Evolutionary conservation across 2,797 vertebrate genomes (phyloP), one percentile per base, ranked within the genome.

Genomic region (Pygocentrus nattereri): DNA sequence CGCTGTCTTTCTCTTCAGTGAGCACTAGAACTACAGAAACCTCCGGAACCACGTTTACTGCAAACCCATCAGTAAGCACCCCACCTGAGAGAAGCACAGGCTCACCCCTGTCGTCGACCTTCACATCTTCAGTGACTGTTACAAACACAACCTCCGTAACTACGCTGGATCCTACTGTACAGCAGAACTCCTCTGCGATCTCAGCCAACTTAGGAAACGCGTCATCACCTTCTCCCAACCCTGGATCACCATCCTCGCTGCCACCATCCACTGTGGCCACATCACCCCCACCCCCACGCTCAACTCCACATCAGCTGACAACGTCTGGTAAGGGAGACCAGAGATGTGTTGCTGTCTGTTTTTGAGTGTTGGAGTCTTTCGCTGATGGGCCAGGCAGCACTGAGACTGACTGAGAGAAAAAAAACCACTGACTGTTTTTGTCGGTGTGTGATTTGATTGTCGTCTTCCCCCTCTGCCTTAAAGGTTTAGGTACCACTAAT

Each of bases 281-380:
- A 47, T 30, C 75, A 38, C 7, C 8, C n/a, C 12, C 75, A 38
- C 7, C 8, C n/a, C 12, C 58, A 23, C 0, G 2, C 41, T 54
- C 49, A 18, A 62, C 67, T 25, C 2, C 4, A 18, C 1, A 8
- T 8, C 67, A 49, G 27, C n/a, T 18, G 10, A 52, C 7, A 12
- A 64, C 58, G 38, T 21, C 41, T 41, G 78, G 78, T 79, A 79
- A 79, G 69, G 13, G 44, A 49, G 56, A 50, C 34, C 34, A 6
- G 8, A 64, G 18, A 16, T 0, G 10, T 27, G 56, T 59, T 10
- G 21, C 56, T 59, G 21, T 59, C 25, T 27, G n/a, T 23, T 23
- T 23, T 21, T 1, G 4, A 4, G 1, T 52, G 44, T 15, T 50
- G 15, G 49, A 2, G 49, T 50, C 3, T 47, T 12, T 47, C 12